Conservation (phyloP, 1,140 invertebrate genomes). For the Ylistrum balloti region DNA sequence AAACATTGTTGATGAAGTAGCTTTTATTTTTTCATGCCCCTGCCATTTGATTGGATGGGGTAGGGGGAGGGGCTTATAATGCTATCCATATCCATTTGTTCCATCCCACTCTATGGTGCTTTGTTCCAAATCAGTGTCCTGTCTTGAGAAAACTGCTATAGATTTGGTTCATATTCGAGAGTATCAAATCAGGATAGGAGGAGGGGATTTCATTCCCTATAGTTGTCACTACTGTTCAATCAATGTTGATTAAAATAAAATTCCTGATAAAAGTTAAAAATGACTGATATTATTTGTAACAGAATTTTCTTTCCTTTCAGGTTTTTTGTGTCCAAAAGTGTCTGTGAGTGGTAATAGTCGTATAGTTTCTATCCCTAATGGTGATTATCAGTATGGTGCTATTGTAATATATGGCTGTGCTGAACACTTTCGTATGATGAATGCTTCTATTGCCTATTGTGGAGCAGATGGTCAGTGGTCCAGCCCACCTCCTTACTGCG, state of each 20-base stretch:
- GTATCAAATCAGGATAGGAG: too few species aligned
- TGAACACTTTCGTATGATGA: constrained; percentile 64
- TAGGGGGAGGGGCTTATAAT: too few species aligned
- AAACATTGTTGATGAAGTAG: too few species aligned
- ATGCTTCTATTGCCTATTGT: constrained; percentile 70
- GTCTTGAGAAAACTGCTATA: too few species aligned
- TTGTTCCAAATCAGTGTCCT: too few species aligned
- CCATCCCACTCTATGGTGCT: too few species aligned
- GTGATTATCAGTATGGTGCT: constrained; percentile 63
- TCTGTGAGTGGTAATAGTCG: constrained; percentile 55
- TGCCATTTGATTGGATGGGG: not conserved
- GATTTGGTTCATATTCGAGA: too few species aligned
- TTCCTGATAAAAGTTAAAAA: not conserved
- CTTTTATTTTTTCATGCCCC: too few species aligned
- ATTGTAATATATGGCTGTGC: constrained; percentile 67
- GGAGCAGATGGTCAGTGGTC: constrained; percentile 68
- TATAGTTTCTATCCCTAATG: constrained; percentile 40
- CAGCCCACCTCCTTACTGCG: constrained; percentile 65
- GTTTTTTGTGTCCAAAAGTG: constrained; percentile 72
- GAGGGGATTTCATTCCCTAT: too few species aligned
- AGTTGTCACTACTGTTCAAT: too few species aligned
- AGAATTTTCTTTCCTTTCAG: constrained; percentile 60
- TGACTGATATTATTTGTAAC: not conserved
- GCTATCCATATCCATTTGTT: too few species aligned
- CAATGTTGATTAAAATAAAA: not conserved